Conservation (phyloP, 2,797 vertebrate genomes). For the Bryconaethiops microstoma region DNA sequence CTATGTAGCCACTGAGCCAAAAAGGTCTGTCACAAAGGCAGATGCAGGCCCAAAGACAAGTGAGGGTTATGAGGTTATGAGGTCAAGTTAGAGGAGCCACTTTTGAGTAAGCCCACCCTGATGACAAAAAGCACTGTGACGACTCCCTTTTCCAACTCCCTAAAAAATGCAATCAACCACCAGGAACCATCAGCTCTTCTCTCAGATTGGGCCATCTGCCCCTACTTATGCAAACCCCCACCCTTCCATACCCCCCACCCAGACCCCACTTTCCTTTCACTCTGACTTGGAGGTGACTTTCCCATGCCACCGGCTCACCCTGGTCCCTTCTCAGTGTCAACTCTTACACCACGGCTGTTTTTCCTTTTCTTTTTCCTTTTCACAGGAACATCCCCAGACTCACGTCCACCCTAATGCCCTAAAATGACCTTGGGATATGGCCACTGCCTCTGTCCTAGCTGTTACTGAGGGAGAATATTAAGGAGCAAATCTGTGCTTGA, state of each 20-base stretch:
- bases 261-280: conserved; percentile 68
- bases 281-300: conserved; percentile 79
- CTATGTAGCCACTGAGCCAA: conserved; percentile 64
- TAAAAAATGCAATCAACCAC: conserved; percentile 65
- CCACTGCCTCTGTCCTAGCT: conserved; percentile 66
- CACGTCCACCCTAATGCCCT: conserved; percentile 56
- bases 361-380: conserved; percentile 55
- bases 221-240: conserved; percentile 67
- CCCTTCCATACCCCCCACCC: conserved; percentile 61
- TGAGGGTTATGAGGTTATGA: conserved; percentile 55
- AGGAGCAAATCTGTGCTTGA: conserved; percentile 70
- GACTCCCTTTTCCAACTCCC: conserved; percentile 67
- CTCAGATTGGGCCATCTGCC: conserved; percentile 78
- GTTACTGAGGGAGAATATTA: conserved; percentile 48
- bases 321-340: conserved; percentile 65
- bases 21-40: conserved; percentile 66
- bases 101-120: conserved; percentile 62
- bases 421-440: conserved; percentile 58
- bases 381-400: conserved; percentile 64
- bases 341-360: conserved; percentile 63
- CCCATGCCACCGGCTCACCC: conserved; percentile 78
- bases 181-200: conserved; percentile 58
- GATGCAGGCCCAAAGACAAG: conserved; percentile 55
- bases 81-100: conserved; percentile 71
- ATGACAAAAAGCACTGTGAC: conserved; percentile 76